Evolutionary conservation across 1,140 invertebrate species (phyloP), one percentile per base, ranked within the genome.

Genomic region (Drosophila nannoptera): DNA sequence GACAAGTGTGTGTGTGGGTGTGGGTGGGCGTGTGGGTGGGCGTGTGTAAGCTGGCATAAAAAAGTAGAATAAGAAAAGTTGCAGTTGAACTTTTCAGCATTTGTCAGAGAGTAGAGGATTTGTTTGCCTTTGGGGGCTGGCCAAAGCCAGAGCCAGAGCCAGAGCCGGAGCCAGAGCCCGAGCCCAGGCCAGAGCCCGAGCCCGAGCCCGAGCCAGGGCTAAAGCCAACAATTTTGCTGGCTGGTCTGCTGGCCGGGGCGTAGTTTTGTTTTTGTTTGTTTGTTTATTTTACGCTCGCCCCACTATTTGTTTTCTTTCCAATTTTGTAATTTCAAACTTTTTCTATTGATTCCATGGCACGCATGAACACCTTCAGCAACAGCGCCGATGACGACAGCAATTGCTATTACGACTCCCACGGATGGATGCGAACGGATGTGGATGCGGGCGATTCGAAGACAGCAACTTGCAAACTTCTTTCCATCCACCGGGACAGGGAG

Each of bases 281-380:
- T 61, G 58, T 68, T 53, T 68, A 58, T 80, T 69, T 83, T 83
- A 60, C 76, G 73, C 68, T 69, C 66, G 69, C 63, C 73, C 73
- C 80, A 86, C 80, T 84, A 86, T 86, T 84, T 84, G 80, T 84
- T 84, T 84, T 84, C 80, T 84, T 84, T 84, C 81, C 80, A 84
- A 84, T 84, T 84, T 86, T 84, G 81, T 84, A 84, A 84, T 84
- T 84, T 84, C 80, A 84, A 84, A 84, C 52, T 84, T 84, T 84
- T 84, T 84, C 80, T 86, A 84, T 84, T 84, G 80, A 84, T 84
- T 84, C 67, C 80, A 70, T 86, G 73, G 80, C 80, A 84, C 80
- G 80, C 80, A 84, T 84, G 80, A 84, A 86, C 80, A 84, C 80
- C 80, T 84, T 86, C 73, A 84, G 81, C 81, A 82, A 74, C 60